Evolutionary conservation across 2,797 vertebrate species (phyloP), one percentile per base, ranked within the genome.

Genomic region (Pteronotus mesoamericanus): DNA sequence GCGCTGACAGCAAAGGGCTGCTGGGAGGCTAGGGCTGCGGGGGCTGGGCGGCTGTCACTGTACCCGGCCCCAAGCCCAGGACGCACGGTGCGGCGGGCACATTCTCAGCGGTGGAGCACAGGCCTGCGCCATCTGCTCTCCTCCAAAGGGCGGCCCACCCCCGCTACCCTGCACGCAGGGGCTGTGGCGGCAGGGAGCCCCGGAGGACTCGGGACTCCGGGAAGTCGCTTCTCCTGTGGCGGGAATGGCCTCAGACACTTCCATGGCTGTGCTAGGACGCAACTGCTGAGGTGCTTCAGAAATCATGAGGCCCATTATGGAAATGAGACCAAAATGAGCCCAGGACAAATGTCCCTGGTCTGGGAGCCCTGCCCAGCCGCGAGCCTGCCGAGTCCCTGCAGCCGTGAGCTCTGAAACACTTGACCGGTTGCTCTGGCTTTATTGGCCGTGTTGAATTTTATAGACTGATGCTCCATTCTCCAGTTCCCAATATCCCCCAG

Each of bases 401-500:
- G 79, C 91, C 0, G 0, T 5, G 64, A 57, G 26, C 42, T 26
- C 68, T 82, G 6, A 71, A 86, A 87, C 79, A 79, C 82, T 88
- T 85, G 90, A 83, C 92, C 34, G 3, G 29, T 53, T 78, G 77
- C 91, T 94, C 83, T 44, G 16, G 94, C 80, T 90, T 93, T 90
- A 90, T 94, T 90, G 91, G 94, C 68, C 2, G 0, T 86, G 94
- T 86, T 95, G 94, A 82, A 61, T 96, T 91, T 97, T 95, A 69
- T 79, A 96, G 91, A 95, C 86, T 57, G 89, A 91, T 74, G 75
- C 91, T 88, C 89, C 68, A 0, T 94, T 85, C 95, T 95, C 71
- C 53, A 7, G 91, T 90, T 96, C 96, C 94, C 86, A 94, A 78
- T 89, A 91, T 96, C 79, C 77, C 44, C 55, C 72, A 93, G 90